These are phyloP conservation scores for Dinocampus coccinellae DNA, from an alignment of 2,888 invertebrate species.

Conservation along the genomic window DNA sequence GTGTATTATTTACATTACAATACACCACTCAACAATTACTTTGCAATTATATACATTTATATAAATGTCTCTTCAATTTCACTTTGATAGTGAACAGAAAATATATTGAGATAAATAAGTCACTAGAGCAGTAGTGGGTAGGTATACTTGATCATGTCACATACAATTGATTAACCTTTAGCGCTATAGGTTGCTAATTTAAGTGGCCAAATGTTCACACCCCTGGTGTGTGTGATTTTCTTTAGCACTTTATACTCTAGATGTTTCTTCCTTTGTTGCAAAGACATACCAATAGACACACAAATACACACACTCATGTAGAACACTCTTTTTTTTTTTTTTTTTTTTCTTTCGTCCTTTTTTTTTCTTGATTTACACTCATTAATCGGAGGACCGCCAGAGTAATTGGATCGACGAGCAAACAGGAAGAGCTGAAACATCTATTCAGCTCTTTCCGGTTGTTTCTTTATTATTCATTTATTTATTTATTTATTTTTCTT, in stretches of 20 bases:
- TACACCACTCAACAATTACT: neutral
- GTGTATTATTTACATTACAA: no score
- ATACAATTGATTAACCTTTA: slow-evolving; percentile 65
- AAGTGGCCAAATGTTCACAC: slow-evolving; percentile 56
- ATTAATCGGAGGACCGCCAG: slow-evolving; percentile 61
- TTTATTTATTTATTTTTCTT: no score
- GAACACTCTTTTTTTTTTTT: slow-evolving; percentile 38
- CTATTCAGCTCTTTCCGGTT: slow-evolving; percentile 26
- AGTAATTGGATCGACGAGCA: slow-evolving; percentile 55
- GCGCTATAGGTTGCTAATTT: slow-evolving; percentile 68
- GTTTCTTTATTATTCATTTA: no score
- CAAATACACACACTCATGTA: neutral
- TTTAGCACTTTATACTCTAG: slow-evolving; percentile 36
- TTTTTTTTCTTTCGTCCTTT: slow-evolving; percentile 36
- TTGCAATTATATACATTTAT: neutral
- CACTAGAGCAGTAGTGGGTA: slow-evolving; percentile 54
- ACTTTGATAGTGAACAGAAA: slow-evolving; percentile 26
- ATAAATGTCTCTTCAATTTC: neutral
- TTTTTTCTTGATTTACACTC: slow-evolving; percentile 55
- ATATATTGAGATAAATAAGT: slow-evolving; percentile 59
- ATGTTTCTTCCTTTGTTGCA: slow-evolving; percentile 43
- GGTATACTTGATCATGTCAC: slow-evolving; percentile 32
- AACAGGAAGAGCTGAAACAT: slow-evolving; percentile 41
- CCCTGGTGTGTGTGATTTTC: slow-evolving; percentile 40
- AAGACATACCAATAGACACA: neutral